These are phyloP conservation scores for Gryllus longicercus DNA, from an alignment of 2,888 invertebrate genomes.

Conservation along the genomic window DNA sequence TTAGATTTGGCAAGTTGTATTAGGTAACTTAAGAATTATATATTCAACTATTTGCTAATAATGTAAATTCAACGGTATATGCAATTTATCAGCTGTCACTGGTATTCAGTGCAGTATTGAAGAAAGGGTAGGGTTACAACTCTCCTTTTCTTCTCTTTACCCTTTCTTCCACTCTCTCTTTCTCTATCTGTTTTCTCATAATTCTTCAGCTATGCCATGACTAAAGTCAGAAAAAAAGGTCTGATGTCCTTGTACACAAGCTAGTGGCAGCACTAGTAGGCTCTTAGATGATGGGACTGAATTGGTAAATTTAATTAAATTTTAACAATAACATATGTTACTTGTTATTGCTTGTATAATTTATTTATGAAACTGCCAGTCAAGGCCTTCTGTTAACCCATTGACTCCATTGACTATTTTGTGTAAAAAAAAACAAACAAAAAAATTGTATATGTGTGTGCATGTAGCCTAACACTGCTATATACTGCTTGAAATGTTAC, in stretches of 20 bases:
- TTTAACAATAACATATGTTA: background rate
- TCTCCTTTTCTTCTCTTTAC: background rate
- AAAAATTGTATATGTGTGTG: background rate
- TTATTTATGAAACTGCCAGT: conserved; percentile 6
- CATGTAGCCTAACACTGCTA: conserved; percentile 11
- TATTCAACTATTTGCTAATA: background rate
- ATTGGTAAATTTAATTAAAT: background rate
- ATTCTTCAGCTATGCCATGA: background rate
- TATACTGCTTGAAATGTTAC: background rate
- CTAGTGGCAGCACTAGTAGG: background rate
- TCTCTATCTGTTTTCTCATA: background rate
- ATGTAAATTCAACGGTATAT: background rate
- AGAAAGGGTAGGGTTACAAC: background rate
- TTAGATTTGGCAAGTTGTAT: too few species aligned
- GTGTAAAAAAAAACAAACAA: background rate
- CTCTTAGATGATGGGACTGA: background rate
- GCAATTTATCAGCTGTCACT: background rate
- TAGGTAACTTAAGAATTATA: too few species aligned
- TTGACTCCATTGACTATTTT: background rate
- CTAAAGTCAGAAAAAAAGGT: background rate
- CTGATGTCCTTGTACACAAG: background rate
- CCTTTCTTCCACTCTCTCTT: background rate
- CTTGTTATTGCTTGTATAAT: conserved; percentile 6
- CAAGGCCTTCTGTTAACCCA: conserved; percentile 2
- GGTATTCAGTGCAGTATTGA: background rate